phyloP scores from a whole-genome alignment of 2,113 vertebrate species.

The Pelecanoides urinatrix region DNA sequence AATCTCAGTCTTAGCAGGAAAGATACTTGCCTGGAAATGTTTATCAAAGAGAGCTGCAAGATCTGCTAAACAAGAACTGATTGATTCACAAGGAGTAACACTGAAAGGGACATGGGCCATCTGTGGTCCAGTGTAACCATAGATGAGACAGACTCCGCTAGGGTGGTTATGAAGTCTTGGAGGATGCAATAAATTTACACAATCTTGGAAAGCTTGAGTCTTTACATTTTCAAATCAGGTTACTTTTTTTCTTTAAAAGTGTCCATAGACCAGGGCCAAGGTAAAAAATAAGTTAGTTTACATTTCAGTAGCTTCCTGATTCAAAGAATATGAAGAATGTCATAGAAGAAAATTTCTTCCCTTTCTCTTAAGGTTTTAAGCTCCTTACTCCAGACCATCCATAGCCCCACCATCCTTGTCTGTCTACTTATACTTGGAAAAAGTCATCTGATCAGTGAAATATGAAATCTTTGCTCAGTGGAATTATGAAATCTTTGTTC shows the following conservation, averaged over 20 bases:
- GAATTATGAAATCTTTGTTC: background rate
- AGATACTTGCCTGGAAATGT: background rate
- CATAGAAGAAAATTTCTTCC: background rate
- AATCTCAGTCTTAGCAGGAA: background rate
- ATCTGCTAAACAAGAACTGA: background rate
- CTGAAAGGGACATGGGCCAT: background rate
- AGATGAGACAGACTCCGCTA: background rate
- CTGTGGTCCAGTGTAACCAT: background rate
- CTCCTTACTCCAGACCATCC: background rate
- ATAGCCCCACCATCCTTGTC: background rate
- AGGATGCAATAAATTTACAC: background rate
- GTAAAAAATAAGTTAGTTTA: background rate
- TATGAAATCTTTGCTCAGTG: background rate
- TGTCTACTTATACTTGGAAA: background rate
- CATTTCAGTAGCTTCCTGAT: background rate
- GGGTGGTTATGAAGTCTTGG: background rate
- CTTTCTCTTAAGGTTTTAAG: background rate
- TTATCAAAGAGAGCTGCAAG: background rate
- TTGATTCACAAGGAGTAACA: background rate
- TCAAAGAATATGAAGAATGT: background rate
- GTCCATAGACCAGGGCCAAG: background rate
- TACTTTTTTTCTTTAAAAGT: background rate
- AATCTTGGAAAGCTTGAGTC: background rate
- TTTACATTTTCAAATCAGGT: background rate
- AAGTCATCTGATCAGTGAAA: background rate